A percentile compares a stretch with the other conserved stretches of the same genome.
These are phyloP conservation scores for Ibidorhyncha struthersii DNA, from an alignment of 2,113 vertebrate genomes.

Conservation along the genomic window DNA sequence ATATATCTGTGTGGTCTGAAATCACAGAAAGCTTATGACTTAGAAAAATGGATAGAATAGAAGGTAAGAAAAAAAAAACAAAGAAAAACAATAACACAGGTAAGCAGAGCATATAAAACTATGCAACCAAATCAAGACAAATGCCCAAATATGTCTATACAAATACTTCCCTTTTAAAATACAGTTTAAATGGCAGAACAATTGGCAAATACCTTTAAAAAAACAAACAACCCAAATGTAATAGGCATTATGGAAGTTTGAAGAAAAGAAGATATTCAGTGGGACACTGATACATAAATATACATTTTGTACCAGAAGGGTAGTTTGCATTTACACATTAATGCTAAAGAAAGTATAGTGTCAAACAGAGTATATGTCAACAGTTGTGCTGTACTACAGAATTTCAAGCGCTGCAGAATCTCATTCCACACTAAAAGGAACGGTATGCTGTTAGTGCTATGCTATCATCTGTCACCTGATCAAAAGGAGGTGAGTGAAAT, in stretches of 20 bases:
- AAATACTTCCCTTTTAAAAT: not conserved
- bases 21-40: not conserved
- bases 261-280: not conserved
- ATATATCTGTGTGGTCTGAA: not conserved
- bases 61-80: not conserved
- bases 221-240: not conserved
- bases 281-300: not conserved
- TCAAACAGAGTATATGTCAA: not conserved
- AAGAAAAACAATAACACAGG: not conserved
- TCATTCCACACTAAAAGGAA: not conserved
- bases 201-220: not conserved
- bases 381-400: not conserved
- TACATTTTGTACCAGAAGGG: not conserved
- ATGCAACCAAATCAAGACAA: not conserved
- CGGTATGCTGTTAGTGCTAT: not conserved
- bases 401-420: not conserved
- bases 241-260: not conserved
- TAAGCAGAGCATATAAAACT: not conserved
- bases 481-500: not conserved
- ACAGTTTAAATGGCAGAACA: not conserved
- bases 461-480: not conserved
- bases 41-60: not conserved
- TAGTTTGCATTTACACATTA: not conserved
- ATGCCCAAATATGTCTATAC: not conserved
- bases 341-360: not conserved